These are phyloP conservation scores for Graphium colonna DNA, from an alignment of 2,888 invertebrate species.

Conservation along the genomic window DNA sequence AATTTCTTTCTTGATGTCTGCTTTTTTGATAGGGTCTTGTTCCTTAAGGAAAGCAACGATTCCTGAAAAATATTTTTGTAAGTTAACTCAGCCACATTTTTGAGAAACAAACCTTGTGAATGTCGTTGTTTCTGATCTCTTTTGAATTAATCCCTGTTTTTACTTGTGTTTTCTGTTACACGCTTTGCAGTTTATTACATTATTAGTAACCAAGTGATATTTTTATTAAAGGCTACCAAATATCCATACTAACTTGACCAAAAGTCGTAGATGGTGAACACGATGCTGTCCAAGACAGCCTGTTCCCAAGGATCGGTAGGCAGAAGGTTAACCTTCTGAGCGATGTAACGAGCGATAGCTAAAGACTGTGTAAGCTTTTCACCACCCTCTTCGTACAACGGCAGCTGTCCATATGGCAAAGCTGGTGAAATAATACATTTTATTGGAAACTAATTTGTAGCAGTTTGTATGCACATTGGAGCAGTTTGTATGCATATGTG, in stretches of 20 bases:
- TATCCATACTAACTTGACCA: constrained; percentile 65
- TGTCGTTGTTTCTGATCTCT: too few species aligned
- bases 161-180: too few species aligned
- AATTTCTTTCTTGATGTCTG: constrained; percentile 42
- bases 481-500: too few species aligned
- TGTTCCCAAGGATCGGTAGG: constrained; percentile 70
- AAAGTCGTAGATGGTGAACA: constrained; percentile 69
- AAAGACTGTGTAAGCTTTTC: constrained; percentile 52
- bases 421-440: constrained; percentile 33
- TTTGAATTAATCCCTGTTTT: too few species aligned
- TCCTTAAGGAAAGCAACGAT: constrained; percentile 40
- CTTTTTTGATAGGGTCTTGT: constrained; percentile 41
- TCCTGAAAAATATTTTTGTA: constrained; percentile 34
- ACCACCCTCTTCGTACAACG: constrained; percentile 54
- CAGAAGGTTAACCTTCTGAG: constrained; percentile 63
- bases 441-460: neutral
- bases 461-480: too few species aligned
- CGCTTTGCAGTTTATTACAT: too few species aligned
- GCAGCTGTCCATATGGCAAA: constrained; percentile 57
- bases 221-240: too few species aligned
- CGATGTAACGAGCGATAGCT: constrained; percentile 77
- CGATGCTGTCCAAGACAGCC: constrained; percentile 65
- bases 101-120: neutral
- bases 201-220: too few species aligned
- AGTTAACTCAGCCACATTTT: neutral